Conservation (phyloP, 1,140 invertebrate genomes). For the Diploscapter pachys region DNA sequence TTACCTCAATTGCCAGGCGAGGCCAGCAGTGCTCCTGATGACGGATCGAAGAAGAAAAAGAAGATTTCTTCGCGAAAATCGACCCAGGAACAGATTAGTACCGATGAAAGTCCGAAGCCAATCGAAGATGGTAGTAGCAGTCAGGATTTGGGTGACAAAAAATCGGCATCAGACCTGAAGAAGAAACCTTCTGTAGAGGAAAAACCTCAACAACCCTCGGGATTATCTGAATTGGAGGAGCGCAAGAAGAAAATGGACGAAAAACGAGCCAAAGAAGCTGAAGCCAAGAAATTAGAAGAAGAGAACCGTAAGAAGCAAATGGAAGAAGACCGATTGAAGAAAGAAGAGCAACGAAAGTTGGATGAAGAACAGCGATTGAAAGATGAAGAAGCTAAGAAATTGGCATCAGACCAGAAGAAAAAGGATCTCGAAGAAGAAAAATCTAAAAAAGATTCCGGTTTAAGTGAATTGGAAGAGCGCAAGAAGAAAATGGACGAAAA, state of each 20-base stretch:
- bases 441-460: background rate
- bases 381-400: conserved; percentile 12
- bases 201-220: too few relatives aligned
- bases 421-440: background rate
- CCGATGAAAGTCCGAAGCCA: too few relatives aligned
- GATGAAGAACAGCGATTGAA: too few relatives aligned
- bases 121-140: too few relatives aligned
- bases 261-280: background rate
- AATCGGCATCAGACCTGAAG: too few relatives aligned
- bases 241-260: conserved; percentile 7
- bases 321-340: conserved; percentile 9
- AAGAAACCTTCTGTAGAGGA: too few relatives aligned
- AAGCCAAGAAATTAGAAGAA: background rate
- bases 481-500: background rate
- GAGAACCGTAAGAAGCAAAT: conserved; percentile 8
- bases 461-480: background rate
- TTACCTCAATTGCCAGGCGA: background rate
- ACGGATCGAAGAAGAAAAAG: conserved; percentile 5
- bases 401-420: conserved; percentile 1
- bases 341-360: conserved; percentile 3
- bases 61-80: background rate
- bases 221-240: background rate
- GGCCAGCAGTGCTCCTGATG: too few relatives aligned
- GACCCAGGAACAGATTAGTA: too few relatives aligned
- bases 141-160: too few relatives aligned